Evolutionary conservation across 2,113 vertebrate species (phyloP), one percentile per base, ranked within the genome.

Genomic region (Aegotheles bennettii): DNA sequence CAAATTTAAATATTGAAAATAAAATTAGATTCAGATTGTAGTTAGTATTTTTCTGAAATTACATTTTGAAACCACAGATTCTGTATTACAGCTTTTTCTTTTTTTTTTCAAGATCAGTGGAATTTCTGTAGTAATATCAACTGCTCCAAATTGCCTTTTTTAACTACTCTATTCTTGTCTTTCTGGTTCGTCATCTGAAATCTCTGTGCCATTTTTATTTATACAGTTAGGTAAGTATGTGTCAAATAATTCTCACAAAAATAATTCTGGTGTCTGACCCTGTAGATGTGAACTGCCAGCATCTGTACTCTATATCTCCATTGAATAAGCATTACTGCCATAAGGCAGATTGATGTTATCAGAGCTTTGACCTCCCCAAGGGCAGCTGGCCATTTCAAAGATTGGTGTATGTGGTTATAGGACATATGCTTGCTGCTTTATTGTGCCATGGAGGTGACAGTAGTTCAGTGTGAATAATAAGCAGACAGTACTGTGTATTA

Each of bases 31-130:
- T 93, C 80, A 80, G 60, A 77, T 57, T 79, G 43, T 77, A 84
- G 61, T 79, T 83, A 87, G 48, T 73, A 31, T 93, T 97, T 96
- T 96, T 86, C 74, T 85, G 87, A 93, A 91, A 94, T 94, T 78
- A 29, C 21, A 11, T 77, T 92, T 92, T 89, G 43, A 92, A 95
- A 61, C 26, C 14, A 42, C 54, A 48, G 51, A 6, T 95, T 93
- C 45, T 90, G 25, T 43, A 14, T 9, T 75, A 60, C 48, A 56
- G 35, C 10, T 67, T 0, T 25, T 33, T 59, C 38, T 65, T 12
- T 4, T 23, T 9, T n/a, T 47, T 48, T 48, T 9, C 24, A 56
- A 31, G 79, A 36, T 63, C 3, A 13, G n/a, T 85, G 21, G 28
- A 40, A 74, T 88, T 76, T 67, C 48, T 79, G 38, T 75, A 60